phyloP scores from a whole-genome alignment of 2,797 vertebrate genomes.

The Hydrocynus forskahlii region DNA sequence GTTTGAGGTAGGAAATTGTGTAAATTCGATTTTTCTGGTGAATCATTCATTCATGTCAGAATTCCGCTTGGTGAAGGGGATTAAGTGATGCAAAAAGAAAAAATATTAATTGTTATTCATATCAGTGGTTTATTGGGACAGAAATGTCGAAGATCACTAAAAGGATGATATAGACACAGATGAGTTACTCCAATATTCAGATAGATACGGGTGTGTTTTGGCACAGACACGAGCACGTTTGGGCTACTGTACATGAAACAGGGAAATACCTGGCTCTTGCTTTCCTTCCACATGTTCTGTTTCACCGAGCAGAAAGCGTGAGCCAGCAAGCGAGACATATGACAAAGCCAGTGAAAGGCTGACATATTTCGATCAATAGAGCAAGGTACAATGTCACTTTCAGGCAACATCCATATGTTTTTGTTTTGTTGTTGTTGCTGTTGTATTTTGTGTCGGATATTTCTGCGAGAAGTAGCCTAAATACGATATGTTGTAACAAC shows the following conservation, averaged over 20 bases:
- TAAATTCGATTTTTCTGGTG: too few relatives aligned
- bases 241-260: constrained; percentile 20
- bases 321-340: constrained; percentile 16
- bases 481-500: constrained; percentile 16
- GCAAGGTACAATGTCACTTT: constrained; percentile 28
- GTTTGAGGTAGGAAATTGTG: too few relatives aligned
- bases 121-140: constrained; percentile 72
- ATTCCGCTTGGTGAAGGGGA: neutral
- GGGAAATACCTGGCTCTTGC: constrained; percentile 1
- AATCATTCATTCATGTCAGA: neutral
- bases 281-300: constrained; percentile 17
- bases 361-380: neutral
- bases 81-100: constrained; percentile 9
- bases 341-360: constrained; percentile 6
- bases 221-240: neutral
- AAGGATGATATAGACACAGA: constrained; percentile 71
- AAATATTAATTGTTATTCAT: neutral
- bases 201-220: constrained; percentile 47
- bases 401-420: constrained; percentile 17
- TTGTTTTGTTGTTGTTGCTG: neutral
- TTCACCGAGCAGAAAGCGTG: constrained; percentile 25
- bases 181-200: constrained; percentile 51
- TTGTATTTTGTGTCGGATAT: constrained; percentile 2
- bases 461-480: constrained; percentile 17
- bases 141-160: constrained; percentile 52